Conservation (phyloP, 2,797 vertebrate species). For the Lagodon rhomboides region DNA sequence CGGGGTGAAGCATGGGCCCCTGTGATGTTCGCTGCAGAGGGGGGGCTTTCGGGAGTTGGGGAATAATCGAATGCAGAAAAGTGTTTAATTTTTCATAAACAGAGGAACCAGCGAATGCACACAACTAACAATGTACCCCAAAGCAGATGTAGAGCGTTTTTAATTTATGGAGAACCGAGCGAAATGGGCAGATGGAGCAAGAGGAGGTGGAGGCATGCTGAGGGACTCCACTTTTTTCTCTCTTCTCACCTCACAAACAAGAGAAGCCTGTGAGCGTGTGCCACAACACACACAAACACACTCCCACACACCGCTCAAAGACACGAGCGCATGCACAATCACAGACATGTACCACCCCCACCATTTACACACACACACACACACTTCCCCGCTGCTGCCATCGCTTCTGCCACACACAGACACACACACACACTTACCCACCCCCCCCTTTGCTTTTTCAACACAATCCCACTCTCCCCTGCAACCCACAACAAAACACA, state of each 20-base stretch:
- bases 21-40: conserved; percentile 69
- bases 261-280: conserved; percentile 79
- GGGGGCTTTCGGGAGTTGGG: conserved; percentile 63
- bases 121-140: conserved; percentile 85
- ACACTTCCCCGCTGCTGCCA: conserved; percentile 26
- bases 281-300: conserved; percentile 74
- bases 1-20: conserved; percentile 65
- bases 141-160: conserved; percentile 84
- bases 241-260: conserved; percentile 86
- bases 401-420: conserved; percentile 14
- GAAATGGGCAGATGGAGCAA: conserved; percentile 85
- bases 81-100: conserved; percentile 86
- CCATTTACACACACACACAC: conserved; percentile 47
- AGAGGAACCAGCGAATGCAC: conserved; percentile 81
- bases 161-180: conserved; percentile 84
- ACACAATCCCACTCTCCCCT: conserved; percentile 36
- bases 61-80: conserved; percentile 81
- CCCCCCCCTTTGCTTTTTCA: conserved; percentile 4
- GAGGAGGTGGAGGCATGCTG: conserved; percentile 84
- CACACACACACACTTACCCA: conserved; percentile 26
- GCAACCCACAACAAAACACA: conserved; percentile 54
- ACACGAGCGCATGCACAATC: conserved; percentile 59
- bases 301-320: conserved; percentile 68
- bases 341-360: conserved; percentile 65
- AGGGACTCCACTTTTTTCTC: conserved; percentile 80